Conservation (phyloP, 1,140 invertebrate species). For the Caenorhabditis latens region DNA sequence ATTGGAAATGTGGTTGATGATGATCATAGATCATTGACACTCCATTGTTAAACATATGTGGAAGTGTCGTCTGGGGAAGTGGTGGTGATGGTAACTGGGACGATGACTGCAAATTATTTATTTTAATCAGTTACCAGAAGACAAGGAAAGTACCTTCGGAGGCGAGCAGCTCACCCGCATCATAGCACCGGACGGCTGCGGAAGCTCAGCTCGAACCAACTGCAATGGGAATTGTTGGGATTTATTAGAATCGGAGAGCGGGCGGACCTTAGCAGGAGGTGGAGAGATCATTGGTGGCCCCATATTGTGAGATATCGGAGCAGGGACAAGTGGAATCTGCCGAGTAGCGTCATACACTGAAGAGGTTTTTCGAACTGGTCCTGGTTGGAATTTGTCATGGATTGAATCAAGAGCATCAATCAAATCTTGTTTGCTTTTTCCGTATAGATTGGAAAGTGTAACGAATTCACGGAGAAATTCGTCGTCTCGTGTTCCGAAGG, state of each 20-base stretch:
- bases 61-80: slow-evolving; percentile 14
- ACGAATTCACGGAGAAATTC: slow-evolving; percentile 75
- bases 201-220: slow-evolving; percentile 13
- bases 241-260: not conserved
- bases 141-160: not conserved
- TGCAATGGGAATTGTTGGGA: not conserved
- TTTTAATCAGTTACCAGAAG: not conserved
- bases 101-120: not conserved
- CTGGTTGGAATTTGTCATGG: slow-evolving; percentile 19
- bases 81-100: slow-evolving; percentile 23
- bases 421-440: slow-evolving; percentile 75
- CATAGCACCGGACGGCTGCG: not conserved
- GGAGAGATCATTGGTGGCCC: slow-evolving; percentile 12
- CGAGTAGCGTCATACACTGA: not conserved
- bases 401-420: slow-evolving; percentile 4
- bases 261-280: slow-evolving; percentile 17
- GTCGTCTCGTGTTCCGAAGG: slow-evolving; percentile 63
- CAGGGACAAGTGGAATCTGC: not conserved
- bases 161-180: slow-evolving; percentile 35
- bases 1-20: slow-evolving; percentile 25
- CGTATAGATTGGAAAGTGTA: slow-evolving; percentile 76
- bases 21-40: slow-evolving; percentile 30
- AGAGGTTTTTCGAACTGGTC: slow-evolving; percentile 38
- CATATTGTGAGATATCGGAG: slow-evolving; percentile 30
- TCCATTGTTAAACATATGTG: not conserved